Evolutionary conservation across 2,797 vertebrate species (phyloP), one percentile per base, ranked within the genome.

Genomic region (Sebastes minor): DNA sequence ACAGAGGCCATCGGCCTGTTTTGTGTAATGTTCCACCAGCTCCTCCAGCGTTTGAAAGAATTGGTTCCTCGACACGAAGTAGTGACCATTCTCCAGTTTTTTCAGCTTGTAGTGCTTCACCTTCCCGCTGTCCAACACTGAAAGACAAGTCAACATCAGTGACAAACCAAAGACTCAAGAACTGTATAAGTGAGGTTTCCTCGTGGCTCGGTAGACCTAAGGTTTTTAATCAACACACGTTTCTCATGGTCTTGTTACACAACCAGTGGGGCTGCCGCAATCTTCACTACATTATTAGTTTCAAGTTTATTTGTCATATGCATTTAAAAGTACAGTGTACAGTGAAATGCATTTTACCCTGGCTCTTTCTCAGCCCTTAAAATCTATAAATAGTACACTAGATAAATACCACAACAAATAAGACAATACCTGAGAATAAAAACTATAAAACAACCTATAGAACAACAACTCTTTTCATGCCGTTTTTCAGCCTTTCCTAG

Each of bases 41-140:
- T 96, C 89, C 69, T 85, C 95, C 76, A 99, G 62, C 1, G 95
- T 97, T 35, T 64, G 12, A 80, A 99, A 99, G 11, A 28, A 67
- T 80, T 14, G 94, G 76, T 3, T 89, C 77, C 8, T 94, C 0
- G 95, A 94, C 65, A 99, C 89, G 61, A 77, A 99, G 94, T 96
- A 97, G 0, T 82, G 90, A 2, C 95, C 97, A 20, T 83, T 92
- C 0, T 97, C 96, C 64, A 86, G 25, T 81, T 56, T 96, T 82
- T 9, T 95, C 75, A 99, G 92, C 85, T 96, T 97, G 92, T 99
- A 99, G 92, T 99, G 98, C 89, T 97, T 99, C 89, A 98, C 97
- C 65, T 10, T 91, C 0, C 69, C 86, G 14, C 63, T 81, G 92
- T 98, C 94, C 89, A 97, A 94, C 89, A 99, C 98, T 99, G 74